phyloP scores from a whole-genome alignment of 92 coral and sea anemone genomes.

The Metridium senile region DNA sequence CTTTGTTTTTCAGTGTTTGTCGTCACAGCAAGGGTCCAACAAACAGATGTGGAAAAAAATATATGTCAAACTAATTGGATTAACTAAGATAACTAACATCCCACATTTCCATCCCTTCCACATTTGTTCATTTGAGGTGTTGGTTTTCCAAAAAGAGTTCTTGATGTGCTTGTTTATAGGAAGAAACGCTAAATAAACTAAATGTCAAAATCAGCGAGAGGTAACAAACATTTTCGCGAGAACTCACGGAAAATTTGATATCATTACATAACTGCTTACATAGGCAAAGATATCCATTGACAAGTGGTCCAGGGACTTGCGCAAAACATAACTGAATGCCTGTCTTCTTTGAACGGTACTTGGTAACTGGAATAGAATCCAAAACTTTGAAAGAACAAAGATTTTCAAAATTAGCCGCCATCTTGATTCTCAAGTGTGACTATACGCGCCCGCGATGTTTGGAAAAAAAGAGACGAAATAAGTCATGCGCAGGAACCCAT shows the following conservation, averaged over 20 bases:
- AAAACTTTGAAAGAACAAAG: constrained; percentile 77
- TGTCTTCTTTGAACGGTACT: constrained; percentile 91
- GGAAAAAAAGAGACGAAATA: neutral
- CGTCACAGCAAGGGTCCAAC: no score
- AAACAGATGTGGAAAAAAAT: no score
- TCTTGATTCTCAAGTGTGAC: constrained; percentile 24
- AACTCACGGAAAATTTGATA: neutral
- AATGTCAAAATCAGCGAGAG: no score
- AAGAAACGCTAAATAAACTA: no score
- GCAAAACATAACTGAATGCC: constrained; percentile 90
- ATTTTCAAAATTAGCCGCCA: constrained; percentile 90
- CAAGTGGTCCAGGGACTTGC: constrained; percentile 95
- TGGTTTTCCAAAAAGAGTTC: no score
- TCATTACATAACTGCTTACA: constrained; percentile 45
- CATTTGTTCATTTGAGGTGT: no score
- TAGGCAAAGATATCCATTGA: constrained; percentile 91
- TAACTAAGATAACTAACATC: no score
- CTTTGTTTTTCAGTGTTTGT: no score
- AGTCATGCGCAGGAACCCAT: constrained; percentile 28
- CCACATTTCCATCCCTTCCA: no score
- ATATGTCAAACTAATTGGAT: no score
- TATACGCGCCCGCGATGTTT: constrained; percentile 20
- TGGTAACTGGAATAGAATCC: constrained; percentile 74
- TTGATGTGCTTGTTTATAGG: no score
- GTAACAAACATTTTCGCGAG: neutral